Conservation (phyloP, 2,888 invertebrate genomes). For the Rhingia rostrata region DNA sequence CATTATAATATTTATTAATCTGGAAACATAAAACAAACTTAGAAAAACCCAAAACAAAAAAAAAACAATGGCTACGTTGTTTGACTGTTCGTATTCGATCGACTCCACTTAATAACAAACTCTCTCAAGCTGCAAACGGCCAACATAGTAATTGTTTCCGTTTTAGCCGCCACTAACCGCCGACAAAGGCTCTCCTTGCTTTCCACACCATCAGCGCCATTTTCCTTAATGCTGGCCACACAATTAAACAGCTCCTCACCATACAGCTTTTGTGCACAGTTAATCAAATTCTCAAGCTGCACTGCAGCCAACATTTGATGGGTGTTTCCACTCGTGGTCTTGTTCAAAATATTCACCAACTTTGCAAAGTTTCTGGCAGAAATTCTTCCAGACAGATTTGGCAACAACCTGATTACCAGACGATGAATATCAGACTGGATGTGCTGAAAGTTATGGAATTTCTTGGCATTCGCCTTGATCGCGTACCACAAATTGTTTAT, state of each 20-base stretch:
- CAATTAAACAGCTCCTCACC: constrained; percentile 76
- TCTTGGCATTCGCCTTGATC: constrained; percentile 77
- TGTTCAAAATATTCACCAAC: constrained; percentile 80
- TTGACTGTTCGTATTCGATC: neutral
- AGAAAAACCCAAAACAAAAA: constrained; percentile 1
- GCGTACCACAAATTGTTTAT: constrained; percentile 82
- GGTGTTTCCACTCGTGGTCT: constrained; percentile 76
- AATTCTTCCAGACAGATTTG: constrained; percentile 80
- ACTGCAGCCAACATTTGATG: constrained; percentile 75
- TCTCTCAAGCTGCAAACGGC: constrained; percentile 74
- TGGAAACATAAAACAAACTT: constrained; percentile 3
- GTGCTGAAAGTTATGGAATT: constrained; percentile 78
- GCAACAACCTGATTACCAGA: constrained; percentile 78
- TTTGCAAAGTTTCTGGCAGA: constrained; percentile 78
- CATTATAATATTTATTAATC: constrained; percentile 33
- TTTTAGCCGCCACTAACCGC: constrained; percentile 58
- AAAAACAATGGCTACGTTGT: neutral
- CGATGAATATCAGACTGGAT: constrained; percentile 78
- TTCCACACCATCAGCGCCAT: constrained; percentile 78
- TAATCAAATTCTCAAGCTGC: constrained; percentile 78
- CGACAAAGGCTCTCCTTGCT: constrained; percentile 77
- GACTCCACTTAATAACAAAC: constrained; percentile 75
- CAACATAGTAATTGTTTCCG: constrained; percentile 57
- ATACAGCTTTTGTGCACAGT: constrained; percentile 79
- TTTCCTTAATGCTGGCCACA: constrained; percentile 77